A percentile compares a stretch with the other conserved stretches of the same genome.
Evolutionary conservation across 2,113 vertebrate genomes (phyloP).

Genomic region (Chinchilla lanigera): DNA sequence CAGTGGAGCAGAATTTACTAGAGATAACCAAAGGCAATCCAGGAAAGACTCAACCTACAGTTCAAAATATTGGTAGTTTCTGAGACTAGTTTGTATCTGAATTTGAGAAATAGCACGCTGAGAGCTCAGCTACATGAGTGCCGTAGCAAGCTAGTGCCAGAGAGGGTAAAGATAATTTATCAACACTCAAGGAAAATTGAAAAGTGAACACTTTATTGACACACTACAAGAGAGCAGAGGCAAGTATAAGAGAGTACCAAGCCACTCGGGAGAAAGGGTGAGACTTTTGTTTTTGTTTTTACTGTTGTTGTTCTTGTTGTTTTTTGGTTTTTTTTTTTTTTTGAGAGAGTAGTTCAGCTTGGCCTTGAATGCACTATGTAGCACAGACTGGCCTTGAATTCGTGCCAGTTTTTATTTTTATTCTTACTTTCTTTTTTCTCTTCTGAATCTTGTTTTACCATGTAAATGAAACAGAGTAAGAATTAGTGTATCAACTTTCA

Average conservation of each 20-base stretch:
- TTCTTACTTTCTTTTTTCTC: background rate
- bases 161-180: too few relatives aligned
- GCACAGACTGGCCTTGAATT: background rate
- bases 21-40: background rate
- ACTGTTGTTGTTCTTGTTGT: background rate
- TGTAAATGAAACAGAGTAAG: background rate
- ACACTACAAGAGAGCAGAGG: background rate
- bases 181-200: too few relatives aligned
- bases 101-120: too few relatives aligned
- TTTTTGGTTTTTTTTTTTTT: background rate
- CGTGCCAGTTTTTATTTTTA: background rate
- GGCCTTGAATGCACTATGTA: background rate
- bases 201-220: too few relatives aligned
- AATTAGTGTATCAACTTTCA: background rate
- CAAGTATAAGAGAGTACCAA: background rate
- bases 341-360: background rate
- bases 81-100: background rate
- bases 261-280: background rate
- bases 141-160: too few relatives aligned
- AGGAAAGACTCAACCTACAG: background rate
- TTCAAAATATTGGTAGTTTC: background rate
- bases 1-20: background rate
- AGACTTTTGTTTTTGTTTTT: background rate
- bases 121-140: too few relatives aligned
- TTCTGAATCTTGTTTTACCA: background rate